phyloP scores from a whole-genome alignment of 1,140 invertebrate genomes.

The Drosophila auraria region DNA sequence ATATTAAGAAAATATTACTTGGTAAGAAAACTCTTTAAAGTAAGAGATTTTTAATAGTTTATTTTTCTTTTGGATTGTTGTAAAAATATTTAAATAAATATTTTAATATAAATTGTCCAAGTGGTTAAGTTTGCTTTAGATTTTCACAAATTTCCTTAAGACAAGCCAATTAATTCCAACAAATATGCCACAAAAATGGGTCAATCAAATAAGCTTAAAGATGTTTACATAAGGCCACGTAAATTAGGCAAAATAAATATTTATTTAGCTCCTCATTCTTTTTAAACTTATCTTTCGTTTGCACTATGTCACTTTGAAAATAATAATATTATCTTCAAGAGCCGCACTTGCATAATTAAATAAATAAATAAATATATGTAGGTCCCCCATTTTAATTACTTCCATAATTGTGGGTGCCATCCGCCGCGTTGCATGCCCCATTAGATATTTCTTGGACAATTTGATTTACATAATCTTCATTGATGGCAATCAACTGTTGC shows the following conservation, averaged over 20 bases:
- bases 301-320: not conserved
- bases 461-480: slow-evolving; percentile 76
- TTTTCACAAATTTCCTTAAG: too few species aligned
- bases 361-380: slow-evolving; percentile 10
- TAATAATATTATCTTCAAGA: not conserved
- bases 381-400: slow-evolving; percentile 29
- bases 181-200: not conserved
- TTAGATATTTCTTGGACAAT: slow-evolving; percentile 66
- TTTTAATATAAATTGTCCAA: not conserved
- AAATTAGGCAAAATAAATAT: not conserved
- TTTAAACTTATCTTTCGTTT: not conserved
- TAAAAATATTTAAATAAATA: too few species aligned
- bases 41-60: not conserved
- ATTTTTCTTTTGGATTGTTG: too few species aligned
- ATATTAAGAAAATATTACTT: not conserved
- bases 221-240: not conserved
- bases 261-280: not conserved
- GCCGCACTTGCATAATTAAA: not conserved
- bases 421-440: slow-evolving; percentile 54
- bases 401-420: slow-evolving; percentile 32
- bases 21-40: not conserved
- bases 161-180: too few species aligned
- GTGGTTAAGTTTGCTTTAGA: not conserved
- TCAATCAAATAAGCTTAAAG: not conserved
- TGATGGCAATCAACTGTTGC: slow-evolving; percentile 76